These are phyloP conservation scores for Caerostris darwini DNA, from an alignment of 1,140 invertebrate genomes.

Conservation along the genomic window DNA sequence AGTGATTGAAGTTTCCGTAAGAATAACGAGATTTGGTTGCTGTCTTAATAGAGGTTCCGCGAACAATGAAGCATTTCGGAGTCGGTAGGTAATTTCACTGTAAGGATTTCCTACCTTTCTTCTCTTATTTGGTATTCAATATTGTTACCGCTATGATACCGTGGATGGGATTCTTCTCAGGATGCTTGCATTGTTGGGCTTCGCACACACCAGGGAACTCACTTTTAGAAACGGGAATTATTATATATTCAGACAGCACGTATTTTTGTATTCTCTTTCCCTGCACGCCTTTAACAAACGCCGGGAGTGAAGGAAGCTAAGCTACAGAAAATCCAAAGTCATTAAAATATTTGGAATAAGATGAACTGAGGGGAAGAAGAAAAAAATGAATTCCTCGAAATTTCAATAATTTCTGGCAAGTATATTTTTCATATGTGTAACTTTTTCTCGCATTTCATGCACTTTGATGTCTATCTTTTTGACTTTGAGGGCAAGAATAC, in stretches of 20 bases:
- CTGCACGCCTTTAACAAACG: slow-evolving; percentile 63
- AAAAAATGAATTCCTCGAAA: slow-evolving; percentile 34
- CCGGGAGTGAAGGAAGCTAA: not conserved
- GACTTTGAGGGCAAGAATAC: slow-evolving; percentile 19
- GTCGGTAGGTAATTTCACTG: slow-evolving; percentile 28
- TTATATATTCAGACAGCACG: slow-evolving; percentile 66
- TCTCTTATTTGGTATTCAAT: slow-evolving; percentile 67
- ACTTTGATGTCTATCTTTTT: slow-evolving; percentile 34
- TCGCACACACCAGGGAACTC: slow-evolving; percentile 51
- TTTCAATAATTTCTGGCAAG: slow-evolving; percentile 67
- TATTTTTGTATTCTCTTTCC: slow-evolving; percentile 40
- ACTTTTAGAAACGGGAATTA: slow-evolving; percentile 53
- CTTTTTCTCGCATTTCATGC: slow-evolving; percentile 56
- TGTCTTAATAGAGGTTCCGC: slow-evolving; percentile 48
- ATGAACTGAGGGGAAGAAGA: not conserved
- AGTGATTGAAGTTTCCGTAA: slow-evolving; percentile 52
- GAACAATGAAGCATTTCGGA: slow-evolving; percentile 36
- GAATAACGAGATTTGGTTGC: slow-evolving; percentile 46
- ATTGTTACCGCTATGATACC: slow-evolving; percentile 53
- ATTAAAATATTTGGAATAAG: slow-evolving; percentile 66
- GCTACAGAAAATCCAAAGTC: slow-evolving; percentile 49
- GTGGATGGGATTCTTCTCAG: slow-evolving; percentile 13
- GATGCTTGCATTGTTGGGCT: not conserved
- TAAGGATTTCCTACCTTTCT: slow-evolving; percentile 42
- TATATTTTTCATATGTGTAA: slow-evolving; percentile 39